A percentile compares a stretch with the other conserved stretches of the same genome.
These are phyloP conservation scores for Austrolebias charrua DNA, from an alignment of 2,797 vertebrate genomes.

Conservation along the genomic window DNA sequence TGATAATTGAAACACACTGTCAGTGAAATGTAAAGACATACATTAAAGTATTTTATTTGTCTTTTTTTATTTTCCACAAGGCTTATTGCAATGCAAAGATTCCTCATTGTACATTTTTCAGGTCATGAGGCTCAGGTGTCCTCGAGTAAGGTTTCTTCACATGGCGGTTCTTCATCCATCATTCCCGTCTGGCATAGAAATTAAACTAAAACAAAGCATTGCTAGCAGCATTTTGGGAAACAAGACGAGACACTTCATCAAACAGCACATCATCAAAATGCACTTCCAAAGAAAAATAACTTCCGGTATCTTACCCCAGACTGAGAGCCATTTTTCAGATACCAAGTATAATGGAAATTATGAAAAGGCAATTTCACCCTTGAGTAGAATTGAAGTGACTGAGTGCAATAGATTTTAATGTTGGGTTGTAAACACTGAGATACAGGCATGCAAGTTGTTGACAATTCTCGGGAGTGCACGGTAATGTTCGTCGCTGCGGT, in stretches of 20 bases:
- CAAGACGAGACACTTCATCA: conserved; percentile 64
- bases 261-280: conserved; percentile 67
- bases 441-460: conserved; percentile 39
- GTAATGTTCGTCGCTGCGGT: conserved; percentile 14
- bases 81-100: conserved; percentile 7
- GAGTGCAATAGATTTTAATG: conserved; percentile 48
- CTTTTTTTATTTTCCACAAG: conserved; percentile 9
- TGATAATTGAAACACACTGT: neutral
- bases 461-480: conserved; percentile 35
- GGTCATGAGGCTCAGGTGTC: conserved; percentile 49
- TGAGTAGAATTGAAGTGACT: conserved; percentile 71
- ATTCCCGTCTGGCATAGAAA: conserved; percentile 43
- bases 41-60: conserved; percentile 12
- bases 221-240: conserved; percentile 45
- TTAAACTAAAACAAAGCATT: conserved; percentile 35
- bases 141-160: conserved; percentile 30
- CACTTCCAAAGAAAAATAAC: conserved; percentile 62
- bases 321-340: conserved; percentile 73
- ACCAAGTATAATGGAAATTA: conserved; percentile 77
- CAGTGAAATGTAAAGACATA: conserved; percentile 5
- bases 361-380: conserved; percentile 81
- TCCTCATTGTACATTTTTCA: conserved; percentile 14
- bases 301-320: conserved; percentile 58
- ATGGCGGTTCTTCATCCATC: conserved; percentile 50
- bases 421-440: conserved; percentile 60